Evolutionary conservation across 2,888 invertebrate species (phyloP).

Genomic region (Drosophila pseudotalamancana): DNA sequence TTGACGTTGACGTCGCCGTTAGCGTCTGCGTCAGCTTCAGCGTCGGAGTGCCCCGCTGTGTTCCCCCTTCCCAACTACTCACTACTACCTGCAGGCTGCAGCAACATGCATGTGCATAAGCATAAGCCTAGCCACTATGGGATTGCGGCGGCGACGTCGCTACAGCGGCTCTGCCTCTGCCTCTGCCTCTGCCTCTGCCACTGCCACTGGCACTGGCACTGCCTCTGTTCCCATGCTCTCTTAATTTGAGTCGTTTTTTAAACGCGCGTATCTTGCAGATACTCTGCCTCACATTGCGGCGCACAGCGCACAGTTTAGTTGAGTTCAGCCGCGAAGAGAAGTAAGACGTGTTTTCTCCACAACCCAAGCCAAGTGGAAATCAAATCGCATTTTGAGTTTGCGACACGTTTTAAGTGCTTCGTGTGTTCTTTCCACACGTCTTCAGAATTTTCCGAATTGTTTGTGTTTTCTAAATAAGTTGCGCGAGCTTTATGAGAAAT

Average conservation of each 20-base stretch:
- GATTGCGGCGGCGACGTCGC: constrained; percentile 15
- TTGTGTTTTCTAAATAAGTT: constrained; percentile 76
- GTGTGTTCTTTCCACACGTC: constrained; percentile 46
- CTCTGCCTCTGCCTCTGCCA: background rate
- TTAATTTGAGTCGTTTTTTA: constrained; percentile 47
- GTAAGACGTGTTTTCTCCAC: constrained; percentile 83
- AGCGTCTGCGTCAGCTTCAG: constrained; percentile 18
- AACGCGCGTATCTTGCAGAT: constrained; percentile 61
- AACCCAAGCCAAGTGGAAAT: constrained; percentile 43
- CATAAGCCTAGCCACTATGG: constrained; percentile 33
- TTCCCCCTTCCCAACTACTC: constrained; percentile 18
- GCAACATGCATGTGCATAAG: constrained; percentile 51
- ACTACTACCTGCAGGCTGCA: constrained; percentile 70
- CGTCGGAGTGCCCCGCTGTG: constrained; percentile 37
- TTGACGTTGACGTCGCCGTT: constrained; percentile 7
- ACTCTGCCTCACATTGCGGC: constrained; percentile 51
- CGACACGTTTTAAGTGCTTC: constrained; percentile 82
- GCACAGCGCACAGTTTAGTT: constrained; percentile 80
- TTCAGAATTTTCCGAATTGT: constrained; percentile 51
- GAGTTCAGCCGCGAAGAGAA: constrained; percentile 83
- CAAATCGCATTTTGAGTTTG: constrained; percentile 65
- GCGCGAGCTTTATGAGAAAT: constrained; percentile 64
- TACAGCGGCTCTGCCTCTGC: background rate
- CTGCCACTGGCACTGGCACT: constrained; percentile 7
- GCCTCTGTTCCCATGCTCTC: constrained; percentile 34